Evolutionary conservation across 1,140 invertebrate genomes (phyloP), one percentile per base, ranked within the genome.

Genomic region (Drosophila bocqueti): DNA sequence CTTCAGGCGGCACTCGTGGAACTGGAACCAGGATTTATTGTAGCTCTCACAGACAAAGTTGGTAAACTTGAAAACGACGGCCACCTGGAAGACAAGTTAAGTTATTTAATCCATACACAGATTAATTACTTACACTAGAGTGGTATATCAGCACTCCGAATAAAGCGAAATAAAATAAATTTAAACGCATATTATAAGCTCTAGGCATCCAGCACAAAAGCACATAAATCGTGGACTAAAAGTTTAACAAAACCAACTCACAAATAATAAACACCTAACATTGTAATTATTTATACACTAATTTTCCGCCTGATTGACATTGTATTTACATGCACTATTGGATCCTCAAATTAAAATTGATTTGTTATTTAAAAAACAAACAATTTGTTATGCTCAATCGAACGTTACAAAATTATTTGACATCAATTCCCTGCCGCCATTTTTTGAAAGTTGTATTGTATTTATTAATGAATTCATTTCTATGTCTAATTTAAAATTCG

Each of bases 21-120:
- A 38, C 9, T 38, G 18, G 0, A 55, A 55, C 34, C 52, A 55
- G 7, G 52, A 55, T 0, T 38, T 36, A 16, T 55, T 55, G 15
- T 55, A 55, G 36, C 52, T 55, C 52, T 55, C 52, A 15, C 52
- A 55, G 15, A 55, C 52, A 5, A 55, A 9, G 50, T 54, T 54
- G 3, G 31, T 54, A 36, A 55, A 55, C 52, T 55, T 55, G 8
- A 38, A 55, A 16, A 55, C 31, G 18, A 55, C 52, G 24, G 52
- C 13, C 16, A 36, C 6, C 52, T 55, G 13, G 15, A 24, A 16
- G 16, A 38, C 7, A 55, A 10, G 8, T 2, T 9, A 10, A 16
- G 18, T 15, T 24, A 2, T 16, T 15, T 6, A 21, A 38, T 55
- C 2, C 3, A 16, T 24, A 10, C 6, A 6, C 4, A 13, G 7